Base-by-base conservation (phyloP, 1,140 invertebrate species). In the Melipona quadrifasciata region DNA sequence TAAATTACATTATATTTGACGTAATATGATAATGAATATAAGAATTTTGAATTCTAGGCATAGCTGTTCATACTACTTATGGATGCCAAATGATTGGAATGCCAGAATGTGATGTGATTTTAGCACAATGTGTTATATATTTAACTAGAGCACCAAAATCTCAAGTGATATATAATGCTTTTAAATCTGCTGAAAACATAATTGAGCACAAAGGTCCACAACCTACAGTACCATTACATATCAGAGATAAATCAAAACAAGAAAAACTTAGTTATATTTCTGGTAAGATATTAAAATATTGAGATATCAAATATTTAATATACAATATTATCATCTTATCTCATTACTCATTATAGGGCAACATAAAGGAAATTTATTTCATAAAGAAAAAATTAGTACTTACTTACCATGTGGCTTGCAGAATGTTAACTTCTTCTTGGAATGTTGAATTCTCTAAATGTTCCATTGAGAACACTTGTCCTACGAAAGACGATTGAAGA, bases 81-180 rank as follows among this genome's bases (percentile, higher is more conserved):
- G 97, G 96, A 12, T 97, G 97, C 90, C 96, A 98, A 93, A 95
- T 97, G 75, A 95, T 98, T 61, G 97, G 97, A 27, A 97, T 97
- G 96, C 97, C 97, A 3, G 97, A 98, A 90, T 96, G 96, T 93
- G 96, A 97, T 92, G 96, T 97, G 27, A 91, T 97, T 64, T 92
- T 98, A 31, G 96, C 96, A 8, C 97, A 98, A 91, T 97, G 96
- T 90, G 96, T 96, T 51, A 95, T 97, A 55, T 96, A 98, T 91
- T 93, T 98, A 65, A 96, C 97, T 0, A 94, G 96, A 88, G 97
- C 97, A 53, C 95, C 96, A n/a, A 98, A 98, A 92, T 97, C 97
- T 55, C 92, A 94, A 31, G 96, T 97, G 90, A 95, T 96, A 12
- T 96, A 97, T 89, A 86, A 94, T 74, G 97, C 97, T 1, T 95